Conservation (phyloP, 2,113 vertebrate genomes). For the Steatornis caripensis region DNA sequence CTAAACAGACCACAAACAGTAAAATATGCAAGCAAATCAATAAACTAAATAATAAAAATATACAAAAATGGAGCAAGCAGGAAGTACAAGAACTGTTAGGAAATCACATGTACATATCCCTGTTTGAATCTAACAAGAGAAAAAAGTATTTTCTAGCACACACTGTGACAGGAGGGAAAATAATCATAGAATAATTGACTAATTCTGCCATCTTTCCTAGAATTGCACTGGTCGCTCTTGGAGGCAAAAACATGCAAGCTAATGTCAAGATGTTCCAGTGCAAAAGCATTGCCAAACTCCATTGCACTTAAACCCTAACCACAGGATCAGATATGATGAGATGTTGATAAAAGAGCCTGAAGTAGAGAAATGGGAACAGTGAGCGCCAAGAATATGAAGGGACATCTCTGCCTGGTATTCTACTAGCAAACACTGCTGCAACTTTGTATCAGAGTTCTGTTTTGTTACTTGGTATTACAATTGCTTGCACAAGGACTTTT, state of each 20-base stretch:
- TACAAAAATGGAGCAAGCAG: neutral
- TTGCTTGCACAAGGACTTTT: neutral
- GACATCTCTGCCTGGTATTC: neutral
- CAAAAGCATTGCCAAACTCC: neutral
- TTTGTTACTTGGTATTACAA: neutral
- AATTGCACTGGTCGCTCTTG: neutral
- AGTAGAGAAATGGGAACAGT: neutral
- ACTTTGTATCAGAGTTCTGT: neutral
- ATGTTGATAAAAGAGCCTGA: neutral
- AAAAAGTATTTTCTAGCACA: neutral
- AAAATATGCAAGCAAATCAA: neutral
- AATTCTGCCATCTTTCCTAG: neutral
- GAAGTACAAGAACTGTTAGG: neutral
- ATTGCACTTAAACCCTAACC: neutral
- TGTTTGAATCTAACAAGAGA: neutral
- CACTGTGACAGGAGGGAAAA: neutral
- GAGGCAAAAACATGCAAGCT: neutral
- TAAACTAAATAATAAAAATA: neutral
- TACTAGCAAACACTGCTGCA: neutral
- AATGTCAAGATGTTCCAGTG: neutral
- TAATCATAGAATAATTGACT: neutral
- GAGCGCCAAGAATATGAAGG: neutral
- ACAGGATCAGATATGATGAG: neutral
- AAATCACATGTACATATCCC: fast-evolving
- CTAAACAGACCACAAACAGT: neutral